A percentile compares a stretch with the other conserved stretches of the same genome.
Evolutionary conservation across 2,888 invertebrate genomes (phyloP).

Genomic region (Tipula vernalis): DNA sequence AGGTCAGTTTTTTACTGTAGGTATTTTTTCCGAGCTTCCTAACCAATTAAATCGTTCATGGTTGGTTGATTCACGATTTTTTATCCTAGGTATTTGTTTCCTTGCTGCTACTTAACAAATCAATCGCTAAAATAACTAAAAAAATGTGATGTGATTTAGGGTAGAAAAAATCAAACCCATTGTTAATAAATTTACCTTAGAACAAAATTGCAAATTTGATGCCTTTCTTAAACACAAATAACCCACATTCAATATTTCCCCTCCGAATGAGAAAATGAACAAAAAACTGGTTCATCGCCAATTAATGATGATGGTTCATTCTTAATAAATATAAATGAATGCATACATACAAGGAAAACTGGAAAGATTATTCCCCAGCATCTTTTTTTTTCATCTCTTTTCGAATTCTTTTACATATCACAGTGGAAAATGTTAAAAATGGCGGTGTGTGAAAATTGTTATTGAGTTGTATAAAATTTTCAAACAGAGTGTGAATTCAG

Average conservation of each 20-base stretch:
- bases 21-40: too few species aligned
- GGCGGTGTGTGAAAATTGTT: neutral
- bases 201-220: too few species aligned
- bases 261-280: neutral
- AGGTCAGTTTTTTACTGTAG: too few species aligned
- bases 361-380: neutral
- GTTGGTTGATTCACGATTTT: too few species aligned
- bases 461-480: neutral
- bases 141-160: too few species aligned
- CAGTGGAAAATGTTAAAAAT: neutral
- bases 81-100: too few species aligned
- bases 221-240: too few species aligned
- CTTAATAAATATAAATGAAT: neutral
- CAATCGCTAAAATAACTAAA: too few species aligned
- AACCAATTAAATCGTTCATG: too few species aligned
- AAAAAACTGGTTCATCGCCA: neutral
- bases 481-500: neutral
- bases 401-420: neutral
- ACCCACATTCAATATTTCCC: neutral
- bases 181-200: too few species aligned
- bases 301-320: neutral
- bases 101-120: too few species aligned
- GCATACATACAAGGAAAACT: neutral
- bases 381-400: neutral
- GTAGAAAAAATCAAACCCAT: too few species aligned